A percentile compares a stretch with the other conserved stretches of the same genome.
These are phyloP conservation scores for Petrocephalus zakoni DNA, from an alignment of 2,113 vertebrate species.

Conservation along the genomic window DNA sequence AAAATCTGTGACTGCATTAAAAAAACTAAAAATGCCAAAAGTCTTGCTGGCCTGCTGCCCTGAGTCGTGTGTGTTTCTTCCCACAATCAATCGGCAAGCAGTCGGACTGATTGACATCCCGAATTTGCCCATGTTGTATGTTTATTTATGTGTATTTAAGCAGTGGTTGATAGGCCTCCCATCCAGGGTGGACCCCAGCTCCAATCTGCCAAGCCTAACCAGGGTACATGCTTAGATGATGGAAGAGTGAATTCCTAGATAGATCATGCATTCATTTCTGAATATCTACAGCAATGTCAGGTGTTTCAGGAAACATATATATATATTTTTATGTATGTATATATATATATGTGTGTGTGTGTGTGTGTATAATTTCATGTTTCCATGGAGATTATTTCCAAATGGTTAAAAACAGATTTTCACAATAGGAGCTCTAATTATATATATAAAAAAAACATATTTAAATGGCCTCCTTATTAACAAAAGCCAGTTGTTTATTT, in stretches of 20 bases:
- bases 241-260: background rate
- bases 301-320: background rate
- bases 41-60: background rate
- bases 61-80: background rate
- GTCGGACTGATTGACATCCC: background rate
- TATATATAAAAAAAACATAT: background rate
- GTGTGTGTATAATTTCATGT: background rate
- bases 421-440: background rate
- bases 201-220: background rate
- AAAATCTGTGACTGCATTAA: background rate
- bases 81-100: background rate
- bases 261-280: background rate
- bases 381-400: background rate
- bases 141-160: background rate
- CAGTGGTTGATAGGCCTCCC: background rate
- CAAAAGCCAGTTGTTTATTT: slow-evolving; percentile 2
- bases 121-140: background rate
- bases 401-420: background rate
- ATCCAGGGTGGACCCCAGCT: background rate
- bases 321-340: background rate
- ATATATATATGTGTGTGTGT: no score
- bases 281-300: background rate
- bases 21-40: background rate
- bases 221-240: background rate
- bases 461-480: background rate